These are phyloP conservation scores for Tribolium freemani DNA, from an alignment of 2,888 invertebrate species.

Conservation along the genomic window DNA sequence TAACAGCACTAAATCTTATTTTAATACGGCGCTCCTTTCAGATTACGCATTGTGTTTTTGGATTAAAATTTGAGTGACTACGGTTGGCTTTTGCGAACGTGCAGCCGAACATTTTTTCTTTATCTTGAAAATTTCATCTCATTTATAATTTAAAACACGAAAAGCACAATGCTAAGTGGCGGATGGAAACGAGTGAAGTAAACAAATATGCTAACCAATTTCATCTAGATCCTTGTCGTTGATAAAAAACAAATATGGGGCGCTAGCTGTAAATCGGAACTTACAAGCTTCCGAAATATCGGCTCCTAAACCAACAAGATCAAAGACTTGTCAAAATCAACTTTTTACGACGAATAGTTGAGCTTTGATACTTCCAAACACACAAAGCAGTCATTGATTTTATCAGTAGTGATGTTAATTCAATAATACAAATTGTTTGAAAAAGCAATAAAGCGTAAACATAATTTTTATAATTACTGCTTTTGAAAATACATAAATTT, in stretches of 20 bases:
- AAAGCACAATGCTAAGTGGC: not conserved
- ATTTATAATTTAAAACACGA: too few species aligned
- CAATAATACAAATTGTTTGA: too few species aligned
- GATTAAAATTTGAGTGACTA: not conserved
- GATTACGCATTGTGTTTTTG: not conserved
- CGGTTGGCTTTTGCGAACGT: not conserved
- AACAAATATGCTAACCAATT: not conserved
- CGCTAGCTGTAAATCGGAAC: not conserved
- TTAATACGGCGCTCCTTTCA: not conserved
- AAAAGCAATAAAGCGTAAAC: too few species aligned
- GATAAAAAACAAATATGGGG: not conserved
- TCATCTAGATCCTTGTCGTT: not conserved
- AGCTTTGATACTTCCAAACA: not conserved
- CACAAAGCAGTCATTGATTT: not conserved
- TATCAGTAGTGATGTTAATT: not conserved
- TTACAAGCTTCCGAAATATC: not conserved
- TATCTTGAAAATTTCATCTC: not conserved
- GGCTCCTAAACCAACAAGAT: not conserved
- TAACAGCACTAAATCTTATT: not conserved
- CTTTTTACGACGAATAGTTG: not conserved
- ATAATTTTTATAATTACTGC: too few species aligned
- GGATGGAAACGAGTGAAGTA: not conserved
- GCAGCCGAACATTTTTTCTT: not conserved
- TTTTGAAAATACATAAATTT: too few species aligned
- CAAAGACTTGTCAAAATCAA: not conserved